Evolutionary conservation across 1,140 invertebrate species (phyloP).

Genomic region (Trypoxylus dichotomus): DNA sequence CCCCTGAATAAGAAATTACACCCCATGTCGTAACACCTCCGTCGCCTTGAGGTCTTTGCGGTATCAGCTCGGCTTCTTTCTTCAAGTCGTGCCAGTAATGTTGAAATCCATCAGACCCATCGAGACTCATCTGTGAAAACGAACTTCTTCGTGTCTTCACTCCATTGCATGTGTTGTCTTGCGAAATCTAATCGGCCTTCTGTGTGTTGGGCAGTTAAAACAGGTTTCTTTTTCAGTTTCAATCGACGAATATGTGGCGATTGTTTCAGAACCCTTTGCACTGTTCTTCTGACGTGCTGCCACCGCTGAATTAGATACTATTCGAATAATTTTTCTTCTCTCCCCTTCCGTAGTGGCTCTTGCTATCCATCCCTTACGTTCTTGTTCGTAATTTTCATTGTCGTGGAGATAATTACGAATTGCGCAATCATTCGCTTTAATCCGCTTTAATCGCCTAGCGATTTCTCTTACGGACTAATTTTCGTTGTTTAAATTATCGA

Average conservation of each 20-base stretch:
- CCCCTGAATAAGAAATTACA: too few relatives aligned
- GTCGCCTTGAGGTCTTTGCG: not conserved
- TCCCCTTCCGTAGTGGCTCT: slow-evolving; percentile 17
- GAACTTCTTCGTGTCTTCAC: slow-evolving; percentile 34
- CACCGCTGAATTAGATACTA: slow-evolving; percentile 28
- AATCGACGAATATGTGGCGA: slow-evolving; percentile 11
- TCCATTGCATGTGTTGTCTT: slow-evolving; percentile 29
- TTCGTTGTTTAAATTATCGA: too few relatives aligned
- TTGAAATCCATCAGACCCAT: slow-evolving; percentile 52
- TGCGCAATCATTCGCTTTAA: not conserved
- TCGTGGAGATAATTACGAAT: not conserved
- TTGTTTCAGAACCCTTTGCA: slow-evolving; percentile 29
- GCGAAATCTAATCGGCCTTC: slow-evolving; percentile 27
- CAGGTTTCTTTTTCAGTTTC: slow-evolving; percentile 22
- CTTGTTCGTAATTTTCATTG: slow-evolving; percentile 33
- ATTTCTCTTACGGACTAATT: too few relatives aligned
- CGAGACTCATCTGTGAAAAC: slow-evolving; percentile 52
- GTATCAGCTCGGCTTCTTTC: slow-evolving; percentile 41
- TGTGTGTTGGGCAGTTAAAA: slow-evolving; percentile 21
- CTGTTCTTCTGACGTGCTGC: slow-evolving; percentile 26
- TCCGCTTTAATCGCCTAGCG: not conserved
- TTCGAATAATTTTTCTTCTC: slow-evolving; percentile 27
- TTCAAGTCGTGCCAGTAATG: slow-evolving; percentile 53
- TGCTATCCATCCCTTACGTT: slow-evolving; percentile 26
- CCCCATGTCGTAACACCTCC: not conserved